Conservation (phyloP, 30 jellyfish, hydroid and myxozoan genomes). For the Aurelia aurita region DNA sequence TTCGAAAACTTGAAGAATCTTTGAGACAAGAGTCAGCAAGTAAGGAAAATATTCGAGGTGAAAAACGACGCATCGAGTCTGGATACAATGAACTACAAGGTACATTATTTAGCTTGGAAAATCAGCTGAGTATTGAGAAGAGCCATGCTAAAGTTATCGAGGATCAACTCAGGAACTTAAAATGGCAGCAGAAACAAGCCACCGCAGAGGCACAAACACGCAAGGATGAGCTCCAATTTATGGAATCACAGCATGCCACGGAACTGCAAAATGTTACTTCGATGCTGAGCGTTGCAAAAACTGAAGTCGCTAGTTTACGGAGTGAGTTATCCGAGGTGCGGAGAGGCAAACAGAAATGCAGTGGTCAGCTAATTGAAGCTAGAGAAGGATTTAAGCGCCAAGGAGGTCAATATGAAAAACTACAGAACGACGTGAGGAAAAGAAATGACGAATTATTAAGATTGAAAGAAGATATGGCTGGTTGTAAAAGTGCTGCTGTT, state of each 20-base stretch:
- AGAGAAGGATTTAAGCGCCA: constrained; percentile 30
- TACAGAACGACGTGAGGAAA: constrained; percentile 22
- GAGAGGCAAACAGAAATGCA: constrained; percentile 43
- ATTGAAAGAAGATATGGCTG: constrained; percentile 47
- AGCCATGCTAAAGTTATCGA: constrained; percentile 49
- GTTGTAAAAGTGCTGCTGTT: constrained; percentile 62
- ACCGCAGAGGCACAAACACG: constrained; percentile 29
- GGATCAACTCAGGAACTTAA: constrained; percentile 38
- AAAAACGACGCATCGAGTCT: constrained; percentile 9
- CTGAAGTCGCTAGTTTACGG: constrained; percentile 43
- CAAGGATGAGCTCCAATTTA: constrained; percentile 12
- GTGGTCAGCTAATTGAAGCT: constrained; percentile 34
- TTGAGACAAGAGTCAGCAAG: neutral
- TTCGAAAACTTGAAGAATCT: constrained; percentile 3
- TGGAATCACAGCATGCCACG: constrained; percentile 35
- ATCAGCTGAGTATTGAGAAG: constrained; percentile 57
- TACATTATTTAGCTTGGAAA: constrained; percentile 39
- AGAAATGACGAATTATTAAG: constrained; percentile 51
- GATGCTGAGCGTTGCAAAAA: constrained; percentile 42
- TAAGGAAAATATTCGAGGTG: neutral
- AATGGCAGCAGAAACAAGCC: constrained; percentile 72
- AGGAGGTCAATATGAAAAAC: constrained; percentile 2
- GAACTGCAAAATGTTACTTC: constrained; percentile 37
- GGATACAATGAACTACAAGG: constrained; percentile 63
- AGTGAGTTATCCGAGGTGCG: constrained; percentile 47